Conservation (phyloP, 2,888 invertebrate genomes). For the Dryadula phaetusa region DNA sequence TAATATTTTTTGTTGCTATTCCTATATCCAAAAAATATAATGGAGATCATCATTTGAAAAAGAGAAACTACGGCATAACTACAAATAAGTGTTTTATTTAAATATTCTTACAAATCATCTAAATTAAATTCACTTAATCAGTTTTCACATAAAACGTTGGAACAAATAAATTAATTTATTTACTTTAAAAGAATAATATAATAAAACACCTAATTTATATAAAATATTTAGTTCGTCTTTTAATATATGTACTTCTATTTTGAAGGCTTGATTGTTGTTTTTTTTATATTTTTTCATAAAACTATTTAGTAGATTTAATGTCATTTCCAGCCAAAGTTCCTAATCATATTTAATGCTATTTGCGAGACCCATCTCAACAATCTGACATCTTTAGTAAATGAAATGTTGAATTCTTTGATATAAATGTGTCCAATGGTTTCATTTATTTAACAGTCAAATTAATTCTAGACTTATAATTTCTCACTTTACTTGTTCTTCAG, state of each 20-base stretch:
- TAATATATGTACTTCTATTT: no score
- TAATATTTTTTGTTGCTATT: slow-evolving; percentile 56
- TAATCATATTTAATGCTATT: slow-evolving; percentile 1
- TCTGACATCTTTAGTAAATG: slow-evolving; percentile 15
- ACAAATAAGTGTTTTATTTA: no score
- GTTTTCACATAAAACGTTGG: no score
- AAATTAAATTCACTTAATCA: no score
- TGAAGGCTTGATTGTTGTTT: no score
- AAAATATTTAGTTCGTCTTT: not conserved
- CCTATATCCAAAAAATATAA: slow-evolving; percentile 43
- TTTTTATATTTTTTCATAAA: no score
- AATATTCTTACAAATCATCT: no score
- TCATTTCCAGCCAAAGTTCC: not conserved
- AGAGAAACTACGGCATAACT: not conserved
- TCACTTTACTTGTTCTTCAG: no score
- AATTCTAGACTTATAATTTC: not conserved
- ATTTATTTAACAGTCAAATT: slow-evolving; percentile 51
- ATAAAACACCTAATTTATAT: not conserved
- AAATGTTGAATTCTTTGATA: not conserved
- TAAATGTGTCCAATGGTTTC: slow-evolving; percentile 37
- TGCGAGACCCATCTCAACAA: not conserved
- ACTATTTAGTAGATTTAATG: no score
- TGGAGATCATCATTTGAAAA: slow-evolving; percentile 8
- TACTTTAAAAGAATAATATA: no score
- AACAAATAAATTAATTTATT: no score